Evolutionary conservation across 2,888 invertebrate genomes (phyloP), one percentile per base, ranked within the genome.

Genomic region (Tenthredo mesomela): DNA sequence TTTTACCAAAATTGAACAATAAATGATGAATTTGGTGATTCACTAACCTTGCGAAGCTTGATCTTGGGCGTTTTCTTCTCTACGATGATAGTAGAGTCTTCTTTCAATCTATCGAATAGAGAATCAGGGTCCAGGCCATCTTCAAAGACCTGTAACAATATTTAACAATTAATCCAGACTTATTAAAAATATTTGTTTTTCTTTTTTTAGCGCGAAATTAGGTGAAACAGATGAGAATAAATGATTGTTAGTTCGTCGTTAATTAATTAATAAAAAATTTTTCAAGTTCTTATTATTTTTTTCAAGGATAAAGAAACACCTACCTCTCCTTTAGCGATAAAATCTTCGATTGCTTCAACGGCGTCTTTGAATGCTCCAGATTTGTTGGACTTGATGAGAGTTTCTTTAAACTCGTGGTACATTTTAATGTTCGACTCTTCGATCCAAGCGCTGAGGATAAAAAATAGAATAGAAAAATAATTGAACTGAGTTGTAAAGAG

Each of bases 381-480:
- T 93, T 97, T 98, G 93, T 95, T 96, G 0, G 96, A 95, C 92
- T 96, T 96, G 84, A 95, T 95, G 85, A 97, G 94, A 90, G 96
- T 96, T 40, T 97, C 97, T 93, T 97, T 98, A 93, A 95, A 96
- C 86, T 96, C 96, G 18, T 95, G 95, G 93, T 98, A 98, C 0
- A 96, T 96, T 93, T 97, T 97, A 83, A 98, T 96, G 90, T 96
- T 96, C 87, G 95, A 95, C 88, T 97, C 96, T 91, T 98, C 98
- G 87, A 98, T 97, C 98, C 98, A 98, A 7, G 97, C 98, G 94
- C 97, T 98, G 94, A 84, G 92, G 92, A 86, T 87, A 90, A 87
- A 84, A 88, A 86, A 85, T 84, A 86, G 78, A 58, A 54, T 70
- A 65, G 50, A 18, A 43, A 70, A n/a, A 43, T 15, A 25, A 40